Evolutionary conservation across 2,888 invertebrate species (phyloP).

Genomic region (Melanchra persicariae): DNA sequence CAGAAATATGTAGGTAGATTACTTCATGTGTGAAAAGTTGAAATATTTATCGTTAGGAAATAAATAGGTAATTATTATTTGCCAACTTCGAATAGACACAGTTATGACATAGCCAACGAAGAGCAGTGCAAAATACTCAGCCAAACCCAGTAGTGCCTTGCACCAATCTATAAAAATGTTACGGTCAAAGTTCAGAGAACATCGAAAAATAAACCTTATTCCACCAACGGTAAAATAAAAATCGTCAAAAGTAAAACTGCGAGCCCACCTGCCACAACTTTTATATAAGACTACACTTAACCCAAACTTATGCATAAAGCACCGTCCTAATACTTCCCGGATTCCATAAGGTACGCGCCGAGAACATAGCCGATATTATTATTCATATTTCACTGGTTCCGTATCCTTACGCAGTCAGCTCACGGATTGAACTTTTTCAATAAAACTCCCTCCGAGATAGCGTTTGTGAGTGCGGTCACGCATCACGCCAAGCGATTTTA

Average conservation of each 20-base stretch:
- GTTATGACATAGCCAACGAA: background rate
- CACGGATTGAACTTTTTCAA: slow-evolving; percentile 90
- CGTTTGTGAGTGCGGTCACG: slow-evolving; percentile 88
- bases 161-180: slow-evolving; percentile 14
- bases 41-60: background rate
- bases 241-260: background rate
- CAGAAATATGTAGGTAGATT: too few relatives aligned
- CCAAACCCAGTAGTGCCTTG: too few relatives aligned
- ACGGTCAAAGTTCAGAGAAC: slow-evolving; percentile 16
- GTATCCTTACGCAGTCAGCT: slow-evolving; percentile 83
- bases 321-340: slow-evolving; percentile 68
- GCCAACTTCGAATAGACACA: background rate
- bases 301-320: slow-evolving; percentile 60
- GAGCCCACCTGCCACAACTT: slow-evolving; percentile 27
- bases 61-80: background rate
- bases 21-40: background rate
- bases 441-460: slow-evolving; percentile 86
- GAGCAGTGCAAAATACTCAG: background rate
- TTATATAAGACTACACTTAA: slow-evolving; percentile 51
- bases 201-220: slow-evolving; percentile 9
- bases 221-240: slow-evolving; percentile 1
- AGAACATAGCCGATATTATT: slow-evolving; percentile 75
- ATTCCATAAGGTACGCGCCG: slow-evolving; percentile 71
- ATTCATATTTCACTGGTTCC: slow-evolving; percentile 86
- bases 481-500: slow-evolving; percentile 86